A percentile compares a stretch with the other conserved stretches of the same genome.
These are phyloP conservation scores for Cabera pusaria DNA, from an alignment of 2,888 invertebrate genomes.

Conservation along the genomic window DNA sequence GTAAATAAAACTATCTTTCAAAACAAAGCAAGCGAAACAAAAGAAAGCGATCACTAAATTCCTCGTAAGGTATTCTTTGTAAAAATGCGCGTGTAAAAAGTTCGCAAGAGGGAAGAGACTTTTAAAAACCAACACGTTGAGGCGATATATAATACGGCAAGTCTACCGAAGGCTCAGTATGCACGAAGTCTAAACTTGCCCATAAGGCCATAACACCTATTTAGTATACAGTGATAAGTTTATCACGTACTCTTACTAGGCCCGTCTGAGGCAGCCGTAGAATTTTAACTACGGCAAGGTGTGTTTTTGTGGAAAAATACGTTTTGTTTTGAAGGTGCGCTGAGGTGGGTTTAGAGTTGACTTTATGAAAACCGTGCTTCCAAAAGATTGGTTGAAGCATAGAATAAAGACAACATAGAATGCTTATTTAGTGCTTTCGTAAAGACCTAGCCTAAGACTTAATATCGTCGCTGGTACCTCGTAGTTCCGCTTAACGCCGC, in stretches of 20 bases:
- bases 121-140: slow-evolving; percentile 34
- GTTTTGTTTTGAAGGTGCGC: slow-evolving; percentile 23
- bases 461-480: too few relatives aligned
- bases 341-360: too few relatives aligned
- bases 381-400: too few relatives aligned
- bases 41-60: too few relatives aligned
- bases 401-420: too few relatives aligned
- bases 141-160: slow-evolving; percentile 29
- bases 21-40: too few relatives aligned
- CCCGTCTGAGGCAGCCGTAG: slow-evolving; percentile 51
- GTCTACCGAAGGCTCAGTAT: slow-evolving; percentile 37
- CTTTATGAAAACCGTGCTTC: too few relatives aligned
- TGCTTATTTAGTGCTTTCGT: too few relatives aligned
- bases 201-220: slow-evolving; percentile 51
- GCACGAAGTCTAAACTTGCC: slow-evolving; percentile 53
- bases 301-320: slow-evolving; percentile 60
- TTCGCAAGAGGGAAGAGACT: slow-evolving; percentile 19
- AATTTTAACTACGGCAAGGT: slow-evolving; percentile 76
- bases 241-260: slow-evolving; percentile 71
- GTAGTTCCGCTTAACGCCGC: too few relatives aligned
- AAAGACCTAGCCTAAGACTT: too few relatives aligned
- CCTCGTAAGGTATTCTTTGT: slow-evolving; percentile 6
- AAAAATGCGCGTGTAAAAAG: slow-evolving; percentile 16
- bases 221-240: slow-evolving; percentile 72
- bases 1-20: too few relatives aligned